Base-by-base conservation (phyloP, 35 echinoderm and acorn worm species). In the Nesometra sesokonis region DNA sequence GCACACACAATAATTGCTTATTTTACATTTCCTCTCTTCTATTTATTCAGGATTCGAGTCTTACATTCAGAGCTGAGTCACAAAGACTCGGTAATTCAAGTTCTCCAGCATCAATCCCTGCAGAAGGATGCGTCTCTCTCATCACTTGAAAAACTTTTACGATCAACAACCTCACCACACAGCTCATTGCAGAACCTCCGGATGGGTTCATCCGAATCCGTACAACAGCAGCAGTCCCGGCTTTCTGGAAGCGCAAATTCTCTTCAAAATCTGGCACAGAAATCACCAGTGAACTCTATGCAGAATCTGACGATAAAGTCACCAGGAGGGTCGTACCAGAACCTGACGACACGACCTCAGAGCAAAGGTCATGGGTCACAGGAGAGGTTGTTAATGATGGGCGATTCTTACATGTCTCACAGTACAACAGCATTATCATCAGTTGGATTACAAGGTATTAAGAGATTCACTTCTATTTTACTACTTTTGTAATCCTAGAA, bases 261-360 rank as follows among this genome's bases (percentile, higher is more conserved):
- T 27, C 52, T 67, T 19, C 52, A 67, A 19, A 67, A 67, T 19
- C 52, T 67, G 8, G 9, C 52, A 19, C 52, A 67, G 52, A 67
- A 67, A 67, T 97, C 94, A 35, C 89, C 91, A n/a, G 88, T 89
- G 4, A 85, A 79, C 82, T 93, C 94, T 1, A 87, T 80, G 86
- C 94, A 97, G 83, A 93, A 97, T 80, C 78, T 93, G 34, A 88
- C 80, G 17, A 46, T 93, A 23, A 84, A 78, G 7, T 93, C 94
- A 36, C 94, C 94, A 0, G 88, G 43, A 17, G 94, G 94, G 43
- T 97, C 94, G 7, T 89, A 93, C 39, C 94, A 97, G 67, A 93
- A 87, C 78, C 77, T 97, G 17, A 33, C 46, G 13, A 33, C 47
- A 7, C 84, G 47, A 47, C 79, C 80, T 8, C 88, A 35, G 15